Conservation (phyloP, 1,140 invertebrate genomes). For the Ectropis grisescens region DNA sequence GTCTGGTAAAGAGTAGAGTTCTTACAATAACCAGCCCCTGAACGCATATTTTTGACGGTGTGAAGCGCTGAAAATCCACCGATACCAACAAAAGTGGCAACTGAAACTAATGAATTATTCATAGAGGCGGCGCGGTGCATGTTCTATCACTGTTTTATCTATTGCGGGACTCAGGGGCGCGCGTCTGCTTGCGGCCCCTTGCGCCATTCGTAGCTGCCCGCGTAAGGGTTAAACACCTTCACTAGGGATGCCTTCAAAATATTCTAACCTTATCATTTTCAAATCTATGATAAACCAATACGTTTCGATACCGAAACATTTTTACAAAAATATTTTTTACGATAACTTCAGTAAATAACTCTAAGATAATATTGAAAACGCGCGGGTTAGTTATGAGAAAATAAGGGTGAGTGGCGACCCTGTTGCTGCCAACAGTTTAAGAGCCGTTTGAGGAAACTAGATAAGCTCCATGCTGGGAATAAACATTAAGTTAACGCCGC, state of each 20-base stretch:
- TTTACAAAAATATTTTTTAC: no score
- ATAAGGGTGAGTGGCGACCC: no score
- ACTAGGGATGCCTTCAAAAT: no score
- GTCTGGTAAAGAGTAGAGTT: conserved; percentile 31
- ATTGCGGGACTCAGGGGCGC: conserved; percentile 52
- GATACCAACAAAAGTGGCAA: conserved; percentile 68
- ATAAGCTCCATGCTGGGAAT: conserved; percentile 56
- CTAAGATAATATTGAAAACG: no score
- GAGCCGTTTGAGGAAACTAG: conserved; percentile 61
- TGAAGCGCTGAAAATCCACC: conserved; percentile 64
- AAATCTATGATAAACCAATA: no score
- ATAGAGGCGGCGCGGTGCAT: conserved; percentile 62
- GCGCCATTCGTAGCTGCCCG: no score
- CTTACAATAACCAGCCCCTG: conserved; percentile 53
- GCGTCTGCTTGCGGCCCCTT: no score
- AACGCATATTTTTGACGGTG: conserved; percentile 62
- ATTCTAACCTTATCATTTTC: no score
- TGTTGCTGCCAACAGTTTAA: conserved; percentile 58
- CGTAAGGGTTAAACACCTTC: conserved; percentile 66
- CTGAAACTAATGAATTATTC: conserved; percentile 69
- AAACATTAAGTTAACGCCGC: conserved; percentile 59
- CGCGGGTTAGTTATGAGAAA: no score
- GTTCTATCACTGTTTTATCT: conserved; percentile 70
- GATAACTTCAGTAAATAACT: no score
- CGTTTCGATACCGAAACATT: no score